Evolutionary conservation across 2,888 invertebrate genomes (phyloP), one percentile per base, ranked within the genome.

Genomic region (Diachrysia chrysitis): DNA sequence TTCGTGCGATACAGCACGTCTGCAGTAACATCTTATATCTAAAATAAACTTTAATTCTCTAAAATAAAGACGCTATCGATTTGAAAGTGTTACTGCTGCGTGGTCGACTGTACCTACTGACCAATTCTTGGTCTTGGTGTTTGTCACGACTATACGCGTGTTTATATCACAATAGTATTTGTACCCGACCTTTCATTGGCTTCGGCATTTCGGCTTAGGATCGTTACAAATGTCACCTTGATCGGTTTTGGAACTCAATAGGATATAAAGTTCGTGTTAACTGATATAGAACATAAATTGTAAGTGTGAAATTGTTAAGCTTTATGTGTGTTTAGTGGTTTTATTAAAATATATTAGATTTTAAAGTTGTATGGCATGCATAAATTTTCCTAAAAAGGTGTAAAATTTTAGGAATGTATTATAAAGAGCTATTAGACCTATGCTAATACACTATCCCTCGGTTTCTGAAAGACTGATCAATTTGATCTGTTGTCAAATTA

Each of bases 191-290:
- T 78, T 79, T 84, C 72, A 75, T 65, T 71, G 66, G 66, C 72
- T 73, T 72, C 81, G 89, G 85, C 86, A 90, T 90, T 89, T 87
- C 62, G 73, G 62, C 54, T 88, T 85, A 81, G 58, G 32, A 60
- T 76, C 85, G 84, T 84, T 83, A 84, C 83, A 78, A 83, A 83
- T 79, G 61, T 73, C 58, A 67, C 68, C 68, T 72, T 76, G 81
- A 73, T 81, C 76, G 70, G 21, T 63, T 72, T 70, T 65, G 59
- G 66, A 65, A 65, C 37, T 66, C 63, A 56, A 32, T 46, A 57
- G 53, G n/a, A 12, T 60, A 21, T 29, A n/a, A 14, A 10, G 68
- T 58, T 81, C 76, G 63, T 71, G 64, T 59, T 63, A 58, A 67
- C 55, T 57, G 55, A 51, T 63, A 63, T 6, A 56, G 53, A 54